Conservation (phyloP, 2,797 vertebrate species). For the Acanthornis magna region DNA sequence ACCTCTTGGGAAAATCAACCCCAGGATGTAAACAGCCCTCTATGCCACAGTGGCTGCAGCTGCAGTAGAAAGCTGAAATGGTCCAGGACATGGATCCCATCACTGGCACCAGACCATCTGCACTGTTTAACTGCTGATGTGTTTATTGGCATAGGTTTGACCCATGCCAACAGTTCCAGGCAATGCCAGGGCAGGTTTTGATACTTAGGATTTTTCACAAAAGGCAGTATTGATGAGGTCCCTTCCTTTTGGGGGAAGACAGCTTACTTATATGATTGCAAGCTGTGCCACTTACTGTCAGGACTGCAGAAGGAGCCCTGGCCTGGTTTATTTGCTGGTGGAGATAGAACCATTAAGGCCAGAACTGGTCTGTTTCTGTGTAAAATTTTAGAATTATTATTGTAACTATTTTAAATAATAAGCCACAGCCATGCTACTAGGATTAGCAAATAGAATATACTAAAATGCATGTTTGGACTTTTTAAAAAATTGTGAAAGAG, state of each 20-base stretch:
- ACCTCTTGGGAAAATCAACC: not conserved
- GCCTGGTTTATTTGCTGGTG: not conserved
- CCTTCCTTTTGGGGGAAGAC: not conserved
- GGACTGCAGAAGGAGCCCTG: not conserved
- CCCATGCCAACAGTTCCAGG: not conserved
- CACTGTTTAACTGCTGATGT: not conserved
- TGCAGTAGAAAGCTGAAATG: not conserved
- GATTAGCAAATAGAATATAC: not conserved
- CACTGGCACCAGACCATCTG: not conserved
- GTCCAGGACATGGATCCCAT: not conserved
- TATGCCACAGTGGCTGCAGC: rapidly evolving
- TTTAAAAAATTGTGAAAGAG: not conserved
- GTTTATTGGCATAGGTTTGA: not conserved
- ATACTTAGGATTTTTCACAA: not conserved
- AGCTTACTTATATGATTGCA: rapidly evolving
- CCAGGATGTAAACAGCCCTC: not conserved
- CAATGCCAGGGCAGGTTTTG: not conserved
- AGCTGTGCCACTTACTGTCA: not conserved
- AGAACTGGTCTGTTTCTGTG: not conserved
- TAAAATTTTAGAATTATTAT: not conserved
- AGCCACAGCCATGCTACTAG: not conserved
- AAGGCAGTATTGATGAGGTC: not conserved
- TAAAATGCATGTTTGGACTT: not conserved
- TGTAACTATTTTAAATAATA: not conserved
- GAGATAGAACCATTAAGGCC: not conserved